Conservation (phyloP, 2,113 vertebrate species). For the Entosphenus tridentatus region DNA sequence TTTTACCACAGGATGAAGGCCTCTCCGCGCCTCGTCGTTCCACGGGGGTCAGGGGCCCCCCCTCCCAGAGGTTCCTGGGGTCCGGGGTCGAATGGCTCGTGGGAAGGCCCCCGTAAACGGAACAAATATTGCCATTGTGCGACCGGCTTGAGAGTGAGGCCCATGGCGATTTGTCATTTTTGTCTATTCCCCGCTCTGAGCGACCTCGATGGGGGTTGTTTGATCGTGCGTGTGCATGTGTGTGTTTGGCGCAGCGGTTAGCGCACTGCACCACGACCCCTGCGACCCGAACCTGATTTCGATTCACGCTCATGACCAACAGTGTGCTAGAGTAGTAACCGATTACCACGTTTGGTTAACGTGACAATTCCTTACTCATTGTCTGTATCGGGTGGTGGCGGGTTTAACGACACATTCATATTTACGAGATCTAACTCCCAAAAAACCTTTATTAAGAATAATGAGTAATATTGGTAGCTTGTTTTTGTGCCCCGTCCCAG, state of each 20-base stretch:
- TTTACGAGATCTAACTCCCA: neutral
- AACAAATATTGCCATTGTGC: too few species aligned
- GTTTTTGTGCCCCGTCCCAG: conserved; percentile 19
- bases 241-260: neutral
- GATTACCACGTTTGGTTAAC: neutral
- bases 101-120: too few species aligned
- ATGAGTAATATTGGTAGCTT: neutral
- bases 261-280: too few species aligned
- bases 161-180: neutral
- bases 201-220: neutral
- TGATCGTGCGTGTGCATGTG: neutral
- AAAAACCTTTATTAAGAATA: neutral
- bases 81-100: too few species aligned
- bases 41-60: too few species aligned
- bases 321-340: neutral
- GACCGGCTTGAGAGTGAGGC: neutral
- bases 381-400: too few species aligned
- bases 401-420: too few species aligned
- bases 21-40: too few species aligned
- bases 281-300: neutral
- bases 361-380: too few species aligned
- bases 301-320: neutral
- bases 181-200: neutral
- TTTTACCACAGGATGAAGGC: too few species aligned
- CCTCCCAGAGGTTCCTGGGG: too few species aligned